Base-by-base conservation (phyloP, 2,888 invertebrate genomes). In the Lasioglossum pauxillum region DNA sequence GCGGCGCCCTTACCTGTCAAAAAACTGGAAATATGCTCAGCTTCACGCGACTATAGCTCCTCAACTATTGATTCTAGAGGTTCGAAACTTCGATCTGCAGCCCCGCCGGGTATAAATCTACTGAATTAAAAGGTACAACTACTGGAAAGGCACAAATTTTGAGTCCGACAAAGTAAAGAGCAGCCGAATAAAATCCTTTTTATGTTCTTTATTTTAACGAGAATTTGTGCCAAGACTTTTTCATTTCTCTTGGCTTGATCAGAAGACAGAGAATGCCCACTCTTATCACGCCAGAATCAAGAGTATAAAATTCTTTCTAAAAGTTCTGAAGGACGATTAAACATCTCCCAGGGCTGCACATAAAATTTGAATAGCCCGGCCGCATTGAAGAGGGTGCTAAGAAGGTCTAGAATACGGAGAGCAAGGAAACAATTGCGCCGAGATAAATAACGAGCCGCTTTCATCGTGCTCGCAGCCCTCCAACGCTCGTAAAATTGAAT, bases 401-500 rank as follows among this genome's bases (percentile, higher is more conserved):
- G 35, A 27, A 57, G n/a, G 14, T 19, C 38, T 19, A 12, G 49
- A 46, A 27, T 14, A 60, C 31, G 31, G 19, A 86, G 69, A 38
- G 60, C 27, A 23, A 38, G 80, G 74, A 81, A 77, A 83, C 53
- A 83, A 86, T 88, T 85, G 80, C 80, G 75, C 84, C 74, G 53
- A 38, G 82, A 89, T 75, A 44, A 75, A 81, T 57, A 57, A 75
- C 16, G 82, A 85, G 78, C 64, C 60, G 80, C 80, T 53, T 71
- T 85, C 79, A 75, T 86, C 77, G 64, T 44, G 74, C 71, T 31
- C 80, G 23, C 19, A 69, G 46, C 64, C 74, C 41, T 53, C 60
- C 7, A 57, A 75, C 44, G 82, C 57, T 84, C 80, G 80, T 87
- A 84, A 86, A 89, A 89, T 90, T 86, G 81, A 84, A 88, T 90